Evolutionary conservation across 1,140 invertebrate species (phyloP), one percentile per base, ranked within the genome.

Genomic region (Notospermus geniculatus): DNA sequence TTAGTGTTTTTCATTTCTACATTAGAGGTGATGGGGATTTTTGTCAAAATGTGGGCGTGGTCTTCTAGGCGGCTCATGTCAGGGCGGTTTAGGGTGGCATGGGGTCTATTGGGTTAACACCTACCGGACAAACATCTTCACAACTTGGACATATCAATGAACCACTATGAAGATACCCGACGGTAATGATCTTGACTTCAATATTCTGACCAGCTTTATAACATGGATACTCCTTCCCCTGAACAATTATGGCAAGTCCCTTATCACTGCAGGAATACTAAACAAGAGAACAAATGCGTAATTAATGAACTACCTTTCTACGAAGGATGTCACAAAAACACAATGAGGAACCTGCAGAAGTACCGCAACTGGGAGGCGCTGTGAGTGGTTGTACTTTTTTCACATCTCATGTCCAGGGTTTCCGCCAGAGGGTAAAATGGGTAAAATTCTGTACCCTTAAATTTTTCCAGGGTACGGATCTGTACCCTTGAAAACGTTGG

Each of bases 61-160:
- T 36, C 32, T 7, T 36, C 4, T 15, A 36, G 4, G 15, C 32
- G 4, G 32, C 5, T 36, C 5, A 7, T 36, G 32, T n/a, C 32
- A 36, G 4, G 15, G 5, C 15, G 32, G 32, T 36, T 4, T 36
- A 7, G 32, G 32, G 15, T 15, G 5, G 32, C 32, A 7, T 36
- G 15, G 4, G 25, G n/a, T 5, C 4, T 22, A n/a, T 50, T 50
- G 2, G 7, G n/a, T 19, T n/a, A 57, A 45, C 15, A 9, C 67
- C 77, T 72, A 85, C 83, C 69, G 86, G 84, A 80, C 96, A 98
- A 29, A 98, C 77, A 68, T 97, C 90, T 64, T 86, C 83, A 80
- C 95, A 98, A 0, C 91, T 84, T 0, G 96, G 96, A 80, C 96
- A 98, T 25, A 95, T 86, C 5, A 98, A 87, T 4, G 88, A 88